Base-by-base conservation (phyloP, 2,797 vertebrate genomes). In the Crax fasciolata region DNA sequence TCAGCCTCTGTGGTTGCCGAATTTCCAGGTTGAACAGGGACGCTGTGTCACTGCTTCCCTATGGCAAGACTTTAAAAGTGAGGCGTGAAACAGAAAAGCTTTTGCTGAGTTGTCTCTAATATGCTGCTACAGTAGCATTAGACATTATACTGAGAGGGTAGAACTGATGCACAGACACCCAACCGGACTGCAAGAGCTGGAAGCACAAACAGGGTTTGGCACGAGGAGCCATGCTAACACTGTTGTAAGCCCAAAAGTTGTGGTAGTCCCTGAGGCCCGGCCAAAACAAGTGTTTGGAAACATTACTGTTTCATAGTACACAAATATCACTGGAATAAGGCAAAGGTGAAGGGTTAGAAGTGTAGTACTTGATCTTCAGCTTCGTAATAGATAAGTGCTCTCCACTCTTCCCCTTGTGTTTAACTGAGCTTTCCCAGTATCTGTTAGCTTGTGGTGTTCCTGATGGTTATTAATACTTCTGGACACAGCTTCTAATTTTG, bases 1-100 rank as follows among this genome's bases (percentile, higher is more conserved):
- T 92, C 77, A 65, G 30, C 38, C 68, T 92, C 72, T 91, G 90
- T 6, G 72, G 75, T 91, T 89, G 84, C 77, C 46, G 75, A 10
- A 72, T 91, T 81, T 79, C 76, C 74, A 88, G 46, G 76, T 76
- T 93, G 81, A 90, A 73, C 18, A 65, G 92, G 91, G 83, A 90
- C 54, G 9, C 77, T 41, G 2, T 87, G 82, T 89, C 80, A 87
- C 68, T 2, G 0, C 66, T 89, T 94, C 75, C 35, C 66, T 72
- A 20, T n/a, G 24, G 39, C 21, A 21, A 21, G 10, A 10, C 48
- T 6, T 67, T 77, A 63, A 87, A 83, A 61, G 68, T 81, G 82
- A 88, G 54, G 20, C 14, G 2, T 11, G 65, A 74, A 94, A 71
- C 65, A 77, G 75, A 71, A 83, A 61, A 75, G 49, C 62, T 91